Evolutionary conservation across 30 jellyfish, hydroid and myxozoan genomes (phyloP).

Genomic region (Turritopsis dohrnii): DNA sequence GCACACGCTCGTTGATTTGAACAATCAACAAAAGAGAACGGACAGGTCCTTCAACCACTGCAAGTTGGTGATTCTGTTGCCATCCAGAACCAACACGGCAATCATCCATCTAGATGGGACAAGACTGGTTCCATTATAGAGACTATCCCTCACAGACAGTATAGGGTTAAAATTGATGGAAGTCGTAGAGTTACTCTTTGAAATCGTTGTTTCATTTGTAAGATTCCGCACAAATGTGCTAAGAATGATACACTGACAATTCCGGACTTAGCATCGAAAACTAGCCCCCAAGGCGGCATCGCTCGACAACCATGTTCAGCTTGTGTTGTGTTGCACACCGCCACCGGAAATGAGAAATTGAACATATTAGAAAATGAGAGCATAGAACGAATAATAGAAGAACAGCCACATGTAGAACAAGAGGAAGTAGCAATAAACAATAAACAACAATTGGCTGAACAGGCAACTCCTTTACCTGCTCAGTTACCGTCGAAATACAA

Average conservation of each 20-base stretch:
- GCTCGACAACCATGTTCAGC: too few species aligned
- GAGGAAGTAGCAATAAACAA: background rate
- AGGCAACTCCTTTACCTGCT: conserved; percentile 12
- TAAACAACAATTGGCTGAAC: conserved; percentile 13
- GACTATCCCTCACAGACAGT: background rate
- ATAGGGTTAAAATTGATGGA: too few species aligned
- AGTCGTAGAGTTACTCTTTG: conserved; percentile 3
- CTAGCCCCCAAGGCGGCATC: too few species aligned
- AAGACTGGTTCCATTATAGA: conserved; percentile 21
- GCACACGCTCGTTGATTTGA: conserved; percentile 3
- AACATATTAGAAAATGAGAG: background rate
- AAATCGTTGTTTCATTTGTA: background rate
- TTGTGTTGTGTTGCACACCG: too few species aligned
- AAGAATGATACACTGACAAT: conserved; percentile 1
- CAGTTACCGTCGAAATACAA: conserved; percentile 7
- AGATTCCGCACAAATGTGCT: background rate
- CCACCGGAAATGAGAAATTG: too few species aligned
- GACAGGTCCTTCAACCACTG: too few species aligned
- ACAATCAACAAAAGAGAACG: background rate
- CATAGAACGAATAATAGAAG: background rate
- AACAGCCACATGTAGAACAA: background rate
- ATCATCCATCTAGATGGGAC: conserved; percentile 30
- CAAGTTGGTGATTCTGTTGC: too few species aligned
- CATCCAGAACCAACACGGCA: conserved; percentile 29
- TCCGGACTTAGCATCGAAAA: conserved; percentile 14